Evolutionary conservation across 2,113 vertebrate species (phyloP).

Genomic region (Tragulus kanchil): DNA sequence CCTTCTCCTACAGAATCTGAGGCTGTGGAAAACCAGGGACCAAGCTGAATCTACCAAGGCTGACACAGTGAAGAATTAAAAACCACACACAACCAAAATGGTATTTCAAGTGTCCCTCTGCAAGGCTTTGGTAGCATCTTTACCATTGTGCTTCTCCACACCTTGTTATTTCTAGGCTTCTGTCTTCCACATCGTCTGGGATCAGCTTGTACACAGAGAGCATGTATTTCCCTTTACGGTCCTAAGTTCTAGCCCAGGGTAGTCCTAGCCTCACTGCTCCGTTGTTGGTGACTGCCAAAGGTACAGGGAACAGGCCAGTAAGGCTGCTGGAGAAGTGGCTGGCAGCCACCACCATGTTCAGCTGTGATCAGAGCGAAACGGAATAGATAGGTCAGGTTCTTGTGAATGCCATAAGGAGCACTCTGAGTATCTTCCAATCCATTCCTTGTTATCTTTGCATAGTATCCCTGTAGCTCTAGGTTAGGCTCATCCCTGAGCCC

Average conservation of each 20-base stretch:
- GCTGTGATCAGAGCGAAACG: neutral
- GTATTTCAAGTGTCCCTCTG: neutral
- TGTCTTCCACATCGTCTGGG: neutral
- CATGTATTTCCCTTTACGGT: neutral
- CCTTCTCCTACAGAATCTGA: neutral
- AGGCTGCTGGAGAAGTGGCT: neutral
- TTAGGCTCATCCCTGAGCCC: neutral
- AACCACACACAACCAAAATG: neutral
- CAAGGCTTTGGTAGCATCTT: neutral
- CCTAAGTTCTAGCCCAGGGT: neutral
- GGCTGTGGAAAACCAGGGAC: neutral
- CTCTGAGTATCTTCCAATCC: neutral
- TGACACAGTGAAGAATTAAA: neutral
- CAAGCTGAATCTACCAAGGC: neutral
- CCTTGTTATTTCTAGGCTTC: neutral
- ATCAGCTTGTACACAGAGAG: neutral
- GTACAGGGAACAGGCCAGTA: neutral
- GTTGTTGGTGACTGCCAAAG: neutral
- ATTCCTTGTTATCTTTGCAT: conserved; percentile 12
- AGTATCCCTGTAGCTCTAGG: neutral
- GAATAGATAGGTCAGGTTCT: neutral
- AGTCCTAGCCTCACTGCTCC: neutral
- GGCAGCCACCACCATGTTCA: neutral
- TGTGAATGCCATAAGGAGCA: neutral
- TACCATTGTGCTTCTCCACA: neutral